Percentiles rank a stretch among this genome's conserved stretches.
These are phyloP conservation scores for Psix sp. DNA, from an alignment of 1,140 invertebrate genomes.

Conservation along the genomic window DNA sequence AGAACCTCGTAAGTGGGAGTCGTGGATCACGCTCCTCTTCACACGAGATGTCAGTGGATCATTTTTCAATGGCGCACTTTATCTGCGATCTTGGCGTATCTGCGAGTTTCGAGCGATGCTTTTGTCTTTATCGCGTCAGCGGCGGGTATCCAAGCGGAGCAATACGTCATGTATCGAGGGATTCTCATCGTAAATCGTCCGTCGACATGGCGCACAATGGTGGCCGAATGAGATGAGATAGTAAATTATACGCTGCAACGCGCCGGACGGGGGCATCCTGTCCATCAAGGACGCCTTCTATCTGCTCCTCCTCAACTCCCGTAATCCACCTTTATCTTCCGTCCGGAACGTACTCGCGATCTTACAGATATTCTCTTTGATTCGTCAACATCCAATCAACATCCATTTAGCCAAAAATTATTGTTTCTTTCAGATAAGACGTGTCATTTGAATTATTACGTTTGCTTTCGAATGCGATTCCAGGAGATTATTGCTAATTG, in stretches of 20 bases:
- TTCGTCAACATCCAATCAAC: background rate
- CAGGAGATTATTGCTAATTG: no score
- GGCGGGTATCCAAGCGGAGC: slow-evolving; percentile 45
- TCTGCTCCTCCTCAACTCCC: slow-evolving; percentile 63
- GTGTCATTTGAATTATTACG: no score
- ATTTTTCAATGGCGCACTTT: slow-evolving; percentile 54
- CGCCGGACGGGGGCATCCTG: slow-evolving; percentile 69
- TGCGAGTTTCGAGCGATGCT: slow-evolving; percentile 54
- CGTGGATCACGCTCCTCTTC: slow-evolving; percentile 41
- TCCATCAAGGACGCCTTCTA: slow-evolving; percentile 72
- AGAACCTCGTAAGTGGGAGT: slow-evolving; percentile 36
- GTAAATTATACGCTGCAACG: slow-evolving; percentile 68
- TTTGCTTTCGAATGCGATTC: no score
- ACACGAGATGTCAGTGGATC: slow-evolving; percentile 44
- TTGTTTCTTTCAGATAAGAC: no score
- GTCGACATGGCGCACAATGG: slow-evolving; percentile 66
- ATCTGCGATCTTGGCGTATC: no score
- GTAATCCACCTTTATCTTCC: slow-evolving; percentile 58
- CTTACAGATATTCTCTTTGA: slow-evolving; percentile 9
- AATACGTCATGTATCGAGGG: slow-evolving; percentile 59
- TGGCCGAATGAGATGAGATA: slow-evolving; percentile 69
- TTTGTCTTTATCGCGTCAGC: slow-evolving; percentile 55
- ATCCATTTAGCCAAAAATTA: no score
- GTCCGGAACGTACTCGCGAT: slow-evolving; percentile 10
- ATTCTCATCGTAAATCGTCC: slow-evolving; percentile 65